Evolutionary conservation across 37 sponge, comb jelly and placozoan genomes (phyloP).

Genomic region (Spongilla lacustris): DNA sequence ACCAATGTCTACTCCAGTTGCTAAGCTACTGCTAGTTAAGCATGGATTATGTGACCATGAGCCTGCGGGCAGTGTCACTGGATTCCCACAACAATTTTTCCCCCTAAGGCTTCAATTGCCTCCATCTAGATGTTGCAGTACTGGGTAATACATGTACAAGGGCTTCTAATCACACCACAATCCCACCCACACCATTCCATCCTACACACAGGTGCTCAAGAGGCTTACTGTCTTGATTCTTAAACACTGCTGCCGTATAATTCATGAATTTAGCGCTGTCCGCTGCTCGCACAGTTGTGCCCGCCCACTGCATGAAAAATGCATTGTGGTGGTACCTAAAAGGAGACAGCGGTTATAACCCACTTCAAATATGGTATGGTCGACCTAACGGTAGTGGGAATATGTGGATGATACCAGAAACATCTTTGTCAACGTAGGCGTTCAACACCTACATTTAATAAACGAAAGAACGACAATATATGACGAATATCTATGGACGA

Average conservation of each 20-base stretch:
- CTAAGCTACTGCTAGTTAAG: no score
- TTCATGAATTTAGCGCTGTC: conserved; percentile 7
- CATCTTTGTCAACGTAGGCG: background rate
- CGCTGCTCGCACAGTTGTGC: conserved; percentile 26
- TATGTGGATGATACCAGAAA: conserved; percentile 44
- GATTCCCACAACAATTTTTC: no score
- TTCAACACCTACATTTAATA: conserved; percentile 25
- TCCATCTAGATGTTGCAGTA: no score
- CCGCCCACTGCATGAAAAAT: conserved; percentile 55
- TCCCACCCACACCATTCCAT: no score
- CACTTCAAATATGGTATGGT: background rate
- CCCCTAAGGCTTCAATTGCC: no score
- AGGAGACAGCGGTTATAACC: background rate
- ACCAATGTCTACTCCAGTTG: no score
- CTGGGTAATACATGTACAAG: no score
- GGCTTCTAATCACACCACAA: no score
- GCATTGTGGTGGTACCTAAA: conserved; percentile 71
- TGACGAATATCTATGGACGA: no score
- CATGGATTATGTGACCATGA: no score
- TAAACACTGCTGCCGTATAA: conserved; percentile 30
- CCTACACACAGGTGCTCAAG: no score
- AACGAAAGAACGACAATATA: background rate
- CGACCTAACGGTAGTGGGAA: conserved; percentile 53
- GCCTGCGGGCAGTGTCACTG: no score
- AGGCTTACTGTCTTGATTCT: conserved; percentile 65